Base-by-base conservation (phyloP, 2,888 invertebrate species). In the Scaeva pyrastri region DNA sequence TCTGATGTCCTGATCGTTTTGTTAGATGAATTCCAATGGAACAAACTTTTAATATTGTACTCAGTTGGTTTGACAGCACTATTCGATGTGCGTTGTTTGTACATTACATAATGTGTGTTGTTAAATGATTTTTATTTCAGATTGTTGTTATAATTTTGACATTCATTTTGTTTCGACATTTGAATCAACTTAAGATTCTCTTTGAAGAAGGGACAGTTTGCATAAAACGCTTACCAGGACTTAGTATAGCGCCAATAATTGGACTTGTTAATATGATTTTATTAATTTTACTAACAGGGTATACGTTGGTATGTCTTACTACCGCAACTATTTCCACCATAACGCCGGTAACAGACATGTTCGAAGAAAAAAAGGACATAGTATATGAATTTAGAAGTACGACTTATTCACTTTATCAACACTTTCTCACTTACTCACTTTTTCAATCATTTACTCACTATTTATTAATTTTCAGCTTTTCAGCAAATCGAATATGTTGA, bases 401-500 rank as follows among this genome's bases (percentile, higher is more conserved):
- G 6, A 31, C 31, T 31, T 31, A 31, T 31, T 31, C 31, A 31
- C 31, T 3, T 3, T 5, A 7, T 31, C 8, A n/a, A n/a, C n/a
- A 31, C 31, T 31, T 31, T 2, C 8, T 2, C 8, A 8, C 3
- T 31, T 5, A 31, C 31, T 31, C 3, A 31, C n/a, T n/a, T n/a
- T n/a, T n/a, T n/a, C n/a, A n/a, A n/a, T n/a, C n/a, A n/a, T n/a
- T n/a, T n/a, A n/a, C n/a, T n/a, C n/a, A n/a, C n/a, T n/a, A n/a
- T n/a, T n/a, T n/a, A n/a, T n/a, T n/a, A n/a, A n/a, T n/a, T n/a
- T n/a, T 31, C 88, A 95, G 95, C 93, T 76, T 94, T 95, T 88
- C 93, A 94, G 12, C 93, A 95, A 56, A 94, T 97, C 68, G 95
- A 97, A 91, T 97, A 96, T 90, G 93, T 94, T 11, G 96, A 96